Base-by-base conservation (phyloP, 2,888 invertebrate species). In the Apomyelois bistriatella region DNA sequence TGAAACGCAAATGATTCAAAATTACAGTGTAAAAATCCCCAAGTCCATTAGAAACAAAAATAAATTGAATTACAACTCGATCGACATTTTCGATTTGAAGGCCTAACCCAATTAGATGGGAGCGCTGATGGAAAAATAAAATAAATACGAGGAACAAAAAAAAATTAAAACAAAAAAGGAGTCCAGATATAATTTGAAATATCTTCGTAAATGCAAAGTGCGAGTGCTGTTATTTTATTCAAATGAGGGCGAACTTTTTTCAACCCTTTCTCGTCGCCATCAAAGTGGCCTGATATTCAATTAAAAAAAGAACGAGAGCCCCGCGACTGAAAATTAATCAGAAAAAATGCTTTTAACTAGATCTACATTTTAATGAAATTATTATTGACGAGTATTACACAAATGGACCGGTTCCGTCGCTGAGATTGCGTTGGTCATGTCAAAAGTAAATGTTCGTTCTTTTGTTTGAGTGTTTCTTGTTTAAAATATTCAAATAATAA, bases 291-390 rank as follows among this genome's bases (percentile, higher is more conserved):
- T 85, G 88, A 88, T 89, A 90, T 90, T 90, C 90, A 90, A 90
- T 90, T 90, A 90, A 89, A 90, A 90, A 90, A 89, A 88, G 86
- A 82, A 85, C n/a, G 84, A 85, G 81, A 74, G 57, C 62, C 77
- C 74, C 86, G 85, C 86, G 89, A 88, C 88, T 89, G 88, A 85
- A 90, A 90, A 89, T 90, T 89, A 89, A 89, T 89, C 88, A 89
- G 87, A 89, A 90, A 90, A 90, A 90, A 90, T 89, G 90, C 89
- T 90, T 90, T 90, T 89, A 90, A 89, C 90, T 89, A 89, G 86
- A 90, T 90, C 89, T 90, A 90, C 90, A 90, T 90, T 89, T 90
- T 89, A 87, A 90, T 89, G 89, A 89, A 90, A 90, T 90, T 89
- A 90, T 90, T 90, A 90, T 89, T 89, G 89, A 89, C 87, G 82